These are phyloP conservation scores for Chascanopsetta lugubris DNA, from an alignment of 2,113 vertebrate genomes.

Conservation along the genomic window DNA sequence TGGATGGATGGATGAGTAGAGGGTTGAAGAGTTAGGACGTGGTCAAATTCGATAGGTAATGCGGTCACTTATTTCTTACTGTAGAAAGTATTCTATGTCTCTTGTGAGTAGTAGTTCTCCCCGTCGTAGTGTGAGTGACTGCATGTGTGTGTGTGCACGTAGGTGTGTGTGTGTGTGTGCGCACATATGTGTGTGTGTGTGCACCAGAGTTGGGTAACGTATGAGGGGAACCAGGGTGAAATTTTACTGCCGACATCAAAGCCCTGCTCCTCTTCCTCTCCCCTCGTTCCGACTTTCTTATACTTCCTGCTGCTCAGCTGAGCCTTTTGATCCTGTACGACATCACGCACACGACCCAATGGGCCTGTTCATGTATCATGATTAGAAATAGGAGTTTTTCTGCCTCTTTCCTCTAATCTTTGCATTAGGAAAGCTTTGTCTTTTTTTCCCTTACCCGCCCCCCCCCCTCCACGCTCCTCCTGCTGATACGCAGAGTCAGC, in stretches of 20 bases:
- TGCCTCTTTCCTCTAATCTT: not conserved
- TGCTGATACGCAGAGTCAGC: conserved; percentile 73
- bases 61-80: no score
- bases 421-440: conserved; percentile 16
- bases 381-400: not conserved
- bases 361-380: not conserved
- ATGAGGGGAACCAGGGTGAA: conserved; percentile 25
- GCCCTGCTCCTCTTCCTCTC: conserved; percentile 49
- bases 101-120: no score
- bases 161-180: not conserved
- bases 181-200: not conserved
- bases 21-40: no score
- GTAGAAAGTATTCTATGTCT: no score
- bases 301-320: conserved; percentile 23
- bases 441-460: conserved; percentile 28
- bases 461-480: conserved; percentile 14
- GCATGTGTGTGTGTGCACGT: no score
- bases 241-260: conserved; percentile 73
- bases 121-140: no score
- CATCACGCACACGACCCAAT: not conserved
- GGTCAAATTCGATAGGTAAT: no score
- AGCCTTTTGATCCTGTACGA: conserved; percentile 20
- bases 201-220: conserved; percentile 6
- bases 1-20: no score
- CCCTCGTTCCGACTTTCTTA: conserved; percentile 14